Evolutionary conservation across 2,797 vertebrate genomes (phyloP).

Genomic region (Phaenicophaeus curvirostris): DNA sequence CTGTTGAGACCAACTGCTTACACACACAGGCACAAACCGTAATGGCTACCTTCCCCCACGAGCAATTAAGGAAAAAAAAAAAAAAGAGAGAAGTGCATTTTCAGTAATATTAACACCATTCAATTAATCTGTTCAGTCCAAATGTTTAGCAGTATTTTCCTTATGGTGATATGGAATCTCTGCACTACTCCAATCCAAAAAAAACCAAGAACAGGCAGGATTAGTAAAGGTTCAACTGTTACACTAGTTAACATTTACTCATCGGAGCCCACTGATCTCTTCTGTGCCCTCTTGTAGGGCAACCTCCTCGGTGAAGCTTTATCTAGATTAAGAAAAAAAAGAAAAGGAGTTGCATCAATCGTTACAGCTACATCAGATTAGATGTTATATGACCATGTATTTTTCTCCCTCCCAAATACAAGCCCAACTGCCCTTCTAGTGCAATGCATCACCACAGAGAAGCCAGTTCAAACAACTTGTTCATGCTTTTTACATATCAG

Average conservation of each 20-base stretch:
- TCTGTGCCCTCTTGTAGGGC: constrained; percentile 95
- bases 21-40: constrained; percentile 68
- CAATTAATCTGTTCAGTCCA: constrained; percentile 76
- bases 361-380: not conserved
- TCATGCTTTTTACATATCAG: not conserved
- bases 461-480: not conserved
- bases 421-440: not conserved
- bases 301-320: constrained; percentile 93
- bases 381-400: not conserved
- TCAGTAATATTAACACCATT: constrained; percentile 75
- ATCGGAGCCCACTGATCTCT: constrained; percentile 93
- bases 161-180: constrained; percentile 74
- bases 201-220: constrained; percentile 67
- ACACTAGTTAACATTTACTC: constrained; percentile 84
- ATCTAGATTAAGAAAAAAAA: constrained; percentile 78
- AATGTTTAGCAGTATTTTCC: constrained; percentile 70
- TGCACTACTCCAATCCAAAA: constrained; percentile 75
- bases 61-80: constrained; percentile 62
- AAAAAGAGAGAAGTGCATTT: constrained; percentile 72
- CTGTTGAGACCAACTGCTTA: constrained; percentile 71
- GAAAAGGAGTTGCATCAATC: not conserved
- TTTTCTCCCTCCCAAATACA: not conserved
- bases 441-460: not conserved
- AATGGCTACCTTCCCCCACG: constrained; percentile 51
- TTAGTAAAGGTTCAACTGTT: constrained; percentile 75